These are phyloP conservation scores for Scaptomyza graminum DNA, from an alignment of 1,140 invertebrate species.

Conservation along the genomic window DNA sequence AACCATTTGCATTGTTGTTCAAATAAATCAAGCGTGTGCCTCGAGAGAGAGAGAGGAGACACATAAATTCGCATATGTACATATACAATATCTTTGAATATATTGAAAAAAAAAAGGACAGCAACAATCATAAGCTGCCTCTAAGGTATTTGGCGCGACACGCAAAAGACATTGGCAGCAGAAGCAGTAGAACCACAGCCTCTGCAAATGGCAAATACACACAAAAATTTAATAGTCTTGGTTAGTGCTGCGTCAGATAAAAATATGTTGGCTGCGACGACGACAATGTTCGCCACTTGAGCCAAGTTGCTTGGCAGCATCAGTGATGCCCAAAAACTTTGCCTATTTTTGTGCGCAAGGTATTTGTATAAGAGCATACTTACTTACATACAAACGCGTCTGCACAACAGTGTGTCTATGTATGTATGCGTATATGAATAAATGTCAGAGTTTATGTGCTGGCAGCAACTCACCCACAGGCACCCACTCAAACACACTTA, in stretches of 20 bases:
- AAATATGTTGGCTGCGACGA: conserved; percentile 1
- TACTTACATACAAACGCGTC: background rate
- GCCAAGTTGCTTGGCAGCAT: conserved; percentile 9
- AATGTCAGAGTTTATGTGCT: conserved; percentile 68
- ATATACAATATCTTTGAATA: conserved; percentile 42
- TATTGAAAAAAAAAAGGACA: conserved; percentile 33
- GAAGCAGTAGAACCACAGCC: background rate
- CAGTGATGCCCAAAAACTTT: conserved; percentile 30
- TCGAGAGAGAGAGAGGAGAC: background rate
- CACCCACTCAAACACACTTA: conserved; percentile 20
- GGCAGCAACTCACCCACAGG: conserved; percentile 31
- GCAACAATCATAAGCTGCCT: conserved; percentile 34
- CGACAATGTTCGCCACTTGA: conserved; percentile 6
- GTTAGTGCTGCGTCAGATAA: conserved; percentile 2
- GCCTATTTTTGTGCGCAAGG: conserved; percentile 48
- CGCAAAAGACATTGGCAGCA: conserved; percentile 39
- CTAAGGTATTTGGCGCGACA: conserved; percentile 60
- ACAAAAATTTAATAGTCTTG: conserved; percentile 29
- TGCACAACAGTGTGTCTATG: conserved; percentile 10
- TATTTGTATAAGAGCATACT: conserved; percentile 35
- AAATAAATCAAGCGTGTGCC: conserved; percentile 5
- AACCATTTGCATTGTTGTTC: conserved; percentile 16
- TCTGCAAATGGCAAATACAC: conserved; percentile 9
- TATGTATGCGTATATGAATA: conserved; percentile 33
- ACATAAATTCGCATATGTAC: background rate